Conservation (phyloP, 2,888 invertebrate genomes). For the Leptopterna dolabrata region DNA sequence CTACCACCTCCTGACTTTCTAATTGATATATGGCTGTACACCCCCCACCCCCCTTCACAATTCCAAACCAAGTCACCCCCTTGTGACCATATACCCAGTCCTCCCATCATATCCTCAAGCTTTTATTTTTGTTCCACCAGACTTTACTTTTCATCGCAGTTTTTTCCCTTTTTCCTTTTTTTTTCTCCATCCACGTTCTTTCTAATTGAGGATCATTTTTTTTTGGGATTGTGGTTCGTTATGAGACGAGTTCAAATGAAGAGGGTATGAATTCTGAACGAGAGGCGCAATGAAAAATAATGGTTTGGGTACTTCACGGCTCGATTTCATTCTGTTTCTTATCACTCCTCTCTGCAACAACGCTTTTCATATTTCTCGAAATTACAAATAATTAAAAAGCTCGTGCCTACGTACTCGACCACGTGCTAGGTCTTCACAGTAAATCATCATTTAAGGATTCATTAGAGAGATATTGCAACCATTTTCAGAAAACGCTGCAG, state of each 20-base stretch:
- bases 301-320: background rate
- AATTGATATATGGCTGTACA: background rate
- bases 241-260: background rate
- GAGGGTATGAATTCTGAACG: background rate
- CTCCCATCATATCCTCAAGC: background rate
- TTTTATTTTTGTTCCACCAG: background rate
- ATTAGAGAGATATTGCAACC: no score
- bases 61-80: conserved; percentile 11
- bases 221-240: background rate
- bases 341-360: background rate
- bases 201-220: conserved; percentile 2
- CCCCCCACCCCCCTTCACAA: background rate
- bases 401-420: no score
- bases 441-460: no score
- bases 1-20: background rate
- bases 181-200: background rate
- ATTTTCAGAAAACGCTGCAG: no score
- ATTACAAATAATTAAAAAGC: no score
- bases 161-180: background rate
- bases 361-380: background rate
- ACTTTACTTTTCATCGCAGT: background rate
- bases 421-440: no score
- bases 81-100: background rate
- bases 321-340: background rate
- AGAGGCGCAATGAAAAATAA: background rate